Percentiles rank a stretch among this genome's conserved stretches.
These are phyloP conservation scores for Ectemnius lituratus DNA, from an alignment of 2,888 invertebrate species.

Conservation along the genomic window DNA sequence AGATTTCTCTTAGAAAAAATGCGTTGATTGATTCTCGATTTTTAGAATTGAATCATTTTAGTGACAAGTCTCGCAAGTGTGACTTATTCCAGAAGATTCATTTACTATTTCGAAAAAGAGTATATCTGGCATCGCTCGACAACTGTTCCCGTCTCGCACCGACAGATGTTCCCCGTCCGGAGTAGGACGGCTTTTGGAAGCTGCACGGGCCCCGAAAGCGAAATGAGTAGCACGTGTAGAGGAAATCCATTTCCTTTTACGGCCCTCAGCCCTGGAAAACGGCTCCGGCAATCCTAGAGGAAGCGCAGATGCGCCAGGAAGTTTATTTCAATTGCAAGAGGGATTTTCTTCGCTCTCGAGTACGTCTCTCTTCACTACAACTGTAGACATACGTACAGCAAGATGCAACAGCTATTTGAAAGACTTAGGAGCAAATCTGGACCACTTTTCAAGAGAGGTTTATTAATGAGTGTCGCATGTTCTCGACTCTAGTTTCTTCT, in stretches of 20 bases:
- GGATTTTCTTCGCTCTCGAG: too few species aligned
- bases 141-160: conserved; percentile 51
- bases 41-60: too few species aligned
- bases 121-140: conserved; percentile 37
- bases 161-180: conserved; percentile 59
- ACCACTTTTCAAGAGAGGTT: too few species aligned
- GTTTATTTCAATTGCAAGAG: conserved; percentile 57
- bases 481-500: too few species aligned
- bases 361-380: background rate
- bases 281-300: conserved; percentile 50
- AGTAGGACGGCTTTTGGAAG: conserved; percentile 48
- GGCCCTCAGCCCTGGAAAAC: conserved; percentile 55
- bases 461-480: too few species aligned
- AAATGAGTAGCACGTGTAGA: conserved; percentile 75
- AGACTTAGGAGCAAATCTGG: too few species aligned
- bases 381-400: too few species aligned
- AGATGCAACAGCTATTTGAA: too few species aligned
- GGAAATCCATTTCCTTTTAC: conserved; percentile 76
- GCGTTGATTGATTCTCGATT: conserved; percentile 27
- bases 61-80: too few species aligned
- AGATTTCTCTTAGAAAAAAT: too few species aligned
- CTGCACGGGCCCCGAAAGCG: conserved; percentile 49
- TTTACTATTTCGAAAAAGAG: conserved; percentile 16
- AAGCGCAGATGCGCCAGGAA: conserved; percentile 60
- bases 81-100: too few species aligned